phyloP scores from a whole-genome alignment of 2,888 invertebrate genomes.

The Megamerina dolium region DNA sequence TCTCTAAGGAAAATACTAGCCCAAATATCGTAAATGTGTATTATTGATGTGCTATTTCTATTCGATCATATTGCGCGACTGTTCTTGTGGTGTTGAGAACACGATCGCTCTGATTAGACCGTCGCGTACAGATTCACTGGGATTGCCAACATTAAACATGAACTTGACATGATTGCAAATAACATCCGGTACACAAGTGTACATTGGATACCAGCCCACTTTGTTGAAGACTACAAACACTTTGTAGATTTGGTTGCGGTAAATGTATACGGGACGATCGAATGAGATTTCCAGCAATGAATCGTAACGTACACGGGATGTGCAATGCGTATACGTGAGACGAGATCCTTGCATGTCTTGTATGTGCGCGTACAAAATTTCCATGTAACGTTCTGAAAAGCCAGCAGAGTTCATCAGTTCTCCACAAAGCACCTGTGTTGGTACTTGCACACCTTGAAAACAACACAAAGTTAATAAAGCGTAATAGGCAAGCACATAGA shows the following conservation, averaged over 20 bases:
- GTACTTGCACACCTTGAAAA: conserved; percentile 58
- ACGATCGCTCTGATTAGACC: conserved; percentile 74
- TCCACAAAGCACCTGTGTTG: conserved; percentile 59
- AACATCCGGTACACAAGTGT: conserved; percentile 62
- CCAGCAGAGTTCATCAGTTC: conserved; percentile 45
- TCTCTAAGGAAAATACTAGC: too few relatives aligned
- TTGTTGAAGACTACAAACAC: conserved; percentile 79
- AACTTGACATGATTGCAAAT: conserved; percentile 67
- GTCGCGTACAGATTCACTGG: conserved; percentile 66
- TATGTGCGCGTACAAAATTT: conserved; percentile 74
- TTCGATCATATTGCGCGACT: conserved; percentile 33
- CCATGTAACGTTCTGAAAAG: conserved; percentile 57
- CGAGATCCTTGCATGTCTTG: conserved; percentile 73
- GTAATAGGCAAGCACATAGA: too few relatives aligned
- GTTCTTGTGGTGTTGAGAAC: conserved; percentile 52
- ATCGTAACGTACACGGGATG: conserved; percentile 67
- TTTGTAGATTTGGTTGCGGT: conserved; percentile 64
- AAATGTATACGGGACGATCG: conserved; percentile 72
- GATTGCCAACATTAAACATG: conserved; percentile 68
- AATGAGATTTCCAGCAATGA: conserved; percentile 73
- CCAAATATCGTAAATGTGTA: too few relatives aligned
- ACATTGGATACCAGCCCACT: conserved; percentile 75
- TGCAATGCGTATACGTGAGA: conserved; percentile 76
- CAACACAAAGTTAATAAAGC: neutral
- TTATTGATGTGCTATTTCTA: too few relatives aligned